Evolutionary conservation across 1,140 invertebrate genomes (phyloP).

Genomic region (Eueides isabella): DNA sequence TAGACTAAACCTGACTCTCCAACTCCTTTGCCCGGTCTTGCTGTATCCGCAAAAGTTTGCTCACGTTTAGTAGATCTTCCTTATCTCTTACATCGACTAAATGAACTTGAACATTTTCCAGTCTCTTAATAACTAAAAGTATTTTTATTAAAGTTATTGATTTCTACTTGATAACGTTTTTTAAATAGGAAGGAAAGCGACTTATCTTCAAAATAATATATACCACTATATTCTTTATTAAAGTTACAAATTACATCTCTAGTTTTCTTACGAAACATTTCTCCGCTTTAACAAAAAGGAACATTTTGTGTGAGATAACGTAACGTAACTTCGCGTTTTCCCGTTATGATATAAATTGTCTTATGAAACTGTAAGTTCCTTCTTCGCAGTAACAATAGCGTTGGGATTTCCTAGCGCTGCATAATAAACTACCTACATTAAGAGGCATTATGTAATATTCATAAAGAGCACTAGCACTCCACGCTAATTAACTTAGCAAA

Average conservation of each 20-base stretch:
- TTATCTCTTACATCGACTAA: slow-evolving; percentile 74
- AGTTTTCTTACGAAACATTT: no score
- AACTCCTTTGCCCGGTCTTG: slow-evolving; percentile 89
- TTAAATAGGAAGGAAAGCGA: no score
- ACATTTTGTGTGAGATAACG: no score
- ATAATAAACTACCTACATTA: not conserved
- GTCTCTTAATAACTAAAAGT: slow-evolving; percentile 86
- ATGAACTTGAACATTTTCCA: slow-evolving; percentile 85
- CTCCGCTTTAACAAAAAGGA: no score
- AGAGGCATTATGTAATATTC: not conserved
- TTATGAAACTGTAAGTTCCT: not conserved
- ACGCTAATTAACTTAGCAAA: not conserved
- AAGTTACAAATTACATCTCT: no score
- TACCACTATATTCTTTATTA: no score
- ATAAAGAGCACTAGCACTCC: not conserved
- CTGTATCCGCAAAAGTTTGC: slow-evolving; percentile 86
- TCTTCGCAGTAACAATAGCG: not conserved
- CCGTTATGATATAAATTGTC: not conserved
- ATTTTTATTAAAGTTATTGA: not conserved
- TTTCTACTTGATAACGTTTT: no score
- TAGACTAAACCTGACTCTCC: slow-evolving; percentile 80
- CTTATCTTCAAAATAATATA: no score
- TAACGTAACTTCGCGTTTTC: not conserved
- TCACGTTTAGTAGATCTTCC: slow-evolving; percentile 70
- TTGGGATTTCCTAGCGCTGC: not conserved